These are phyloP conservation scores for Camptogramma bilineatum DNA, from an alignment of 2,888 invertebrate species.

Conservation along the genomic window DNA sequence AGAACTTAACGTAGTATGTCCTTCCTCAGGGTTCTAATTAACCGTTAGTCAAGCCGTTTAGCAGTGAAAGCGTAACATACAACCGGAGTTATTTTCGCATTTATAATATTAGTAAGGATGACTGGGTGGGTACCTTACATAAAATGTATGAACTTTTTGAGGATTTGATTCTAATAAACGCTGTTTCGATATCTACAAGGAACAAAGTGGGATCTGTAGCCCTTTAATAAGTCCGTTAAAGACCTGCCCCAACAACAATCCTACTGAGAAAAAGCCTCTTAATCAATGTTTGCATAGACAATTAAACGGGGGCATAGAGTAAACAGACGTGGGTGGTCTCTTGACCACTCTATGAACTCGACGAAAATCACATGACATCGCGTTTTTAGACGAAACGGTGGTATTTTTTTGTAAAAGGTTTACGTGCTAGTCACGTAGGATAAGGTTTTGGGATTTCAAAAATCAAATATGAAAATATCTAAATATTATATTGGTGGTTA, in stretches of 20 bases:
- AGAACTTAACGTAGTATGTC: too few relatives aligned
- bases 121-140: too few relatives aligned
- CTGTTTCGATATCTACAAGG: slow-evolving; percentile 13
- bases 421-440: slow-evolving; percentile 34
- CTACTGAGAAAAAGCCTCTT: slow-evolving; percentile 54
- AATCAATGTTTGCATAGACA: slow-evolving; percentile 76
- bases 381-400: slow-evolving; percentile 52
- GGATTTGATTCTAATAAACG: too few relatives aligned
- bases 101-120: too few relatives aligned
- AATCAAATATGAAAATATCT: not conserved
- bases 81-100: too few relatives aligned
- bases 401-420: slow-evolving; percentile 38
- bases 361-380: slow-evolving; percentile 63
- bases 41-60: too few relatives aligned
- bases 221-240: slow-evolving; percentile 35
- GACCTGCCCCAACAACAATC: slow-evolving; percentile 59
- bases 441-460: slow-evolving; percentile 1
- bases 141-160: too few relatives aligned
- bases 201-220: slow-evolving; percentile 35
- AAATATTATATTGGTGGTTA: too few relatives aligned
- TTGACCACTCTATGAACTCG: slow-evolving; percentile 45
- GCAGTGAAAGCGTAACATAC: too few relatives aligned
- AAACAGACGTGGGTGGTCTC: slow-evolving; percentile 77
- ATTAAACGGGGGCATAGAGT: slow-evolving; percentile 72
- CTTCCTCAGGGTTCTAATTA: too few relatives aligned